Evolutionary conservation across 2,113 vertebrate genomes (phyloP), one percentile per base, ranked within the genome.

Genomic region (Mus pahari): DNA sequence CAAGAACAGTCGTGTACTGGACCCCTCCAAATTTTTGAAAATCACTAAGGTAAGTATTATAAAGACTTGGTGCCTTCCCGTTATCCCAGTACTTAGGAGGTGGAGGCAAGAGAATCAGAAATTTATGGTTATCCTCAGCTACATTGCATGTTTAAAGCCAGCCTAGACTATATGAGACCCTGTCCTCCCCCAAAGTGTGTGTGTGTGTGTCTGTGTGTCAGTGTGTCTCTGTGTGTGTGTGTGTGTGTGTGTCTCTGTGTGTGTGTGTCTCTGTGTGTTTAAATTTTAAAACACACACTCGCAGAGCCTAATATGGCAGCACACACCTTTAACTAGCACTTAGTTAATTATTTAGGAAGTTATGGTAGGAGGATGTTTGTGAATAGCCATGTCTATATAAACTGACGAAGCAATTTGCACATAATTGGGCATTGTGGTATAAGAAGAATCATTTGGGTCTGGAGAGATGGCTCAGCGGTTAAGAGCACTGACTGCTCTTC

Each of bases 1-100:
- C 36, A 99, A 99, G 98, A 99, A 99, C 97, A 99, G 99, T 98
- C 98, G 99, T 88, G 99, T 99, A 93, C 99, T 99, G 90, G 99
- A 99, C 98, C 99, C 99, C 96, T 99, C 98, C 97, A 99, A 99
- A 98, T 99, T 99, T 98, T 99, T 99, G 98, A 99, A 99, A 98
- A 99, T 99, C 98, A 99, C 99, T 92, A 99, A 99, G 99, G 99
- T 99, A 93, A 97, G 99, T 97, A 31, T 92, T 95, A 94, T 22
- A 88, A 39, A 39, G 14, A n/a, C 66, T 39, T 12, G 22, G 33
- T 71, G 12, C 19, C 68, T n/a, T 1, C 48, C 36, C 73, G 16
- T 39, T 73, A 55, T n/a, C 31, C 22, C 33, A 55, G 48, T 70
- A 71, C 48, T 73, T 87, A 70, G 20, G 22, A 53, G 48, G 86